These are phyloP conservation scores for Gadopsis marmoratus DNA, from an alignment of 2,797 vertebrate genomes.

Conservation along the genomic window DNA sequence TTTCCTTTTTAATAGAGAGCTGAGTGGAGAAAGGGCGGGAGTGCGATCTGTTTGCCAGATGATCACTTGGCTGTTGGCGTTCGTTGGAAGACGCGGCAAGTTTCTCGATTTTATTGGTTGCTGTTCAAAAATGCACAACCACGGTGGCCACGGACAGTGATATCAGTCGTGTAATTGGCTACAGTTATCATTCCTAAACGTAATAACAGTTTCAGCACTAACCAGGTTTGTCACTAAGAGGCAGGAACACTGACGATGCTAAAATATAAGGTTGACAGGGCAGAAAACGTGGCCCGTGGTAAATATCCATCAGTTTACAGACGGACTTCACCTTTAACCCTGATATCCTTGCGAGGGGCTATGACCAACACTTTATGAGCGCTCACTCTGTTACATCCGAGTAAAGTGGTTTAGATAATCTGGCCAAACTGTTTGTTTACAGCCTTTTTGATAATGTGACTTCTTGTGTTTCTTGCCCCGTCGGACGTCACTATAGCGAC, in stretches of 20 bases:
- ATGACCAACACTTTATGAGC: not conserved
- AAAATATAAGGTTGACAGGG: not conserved
- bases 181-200: not conserved
- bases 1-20: conserved; percentile 74
- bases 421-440: not conserved
- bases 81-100: conserved; percentile 38
- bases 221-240: not conserved
- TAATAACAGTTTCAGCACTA: not conserved
- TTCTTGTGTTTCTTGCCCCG: not conserved
- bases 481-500: not conserved
- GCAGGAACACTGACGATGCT: not conserved
- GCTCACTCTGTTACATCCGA: not conserved
- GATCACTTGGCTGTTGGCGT: conserved; percentile 42
- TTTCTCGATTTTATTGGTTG: conserved; percentile 50
- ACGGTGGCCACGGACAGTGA: conserved; percentile 2
- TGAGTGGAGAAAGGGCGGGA: conserved; percentile 63
- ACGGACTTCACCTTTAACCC: not conserved
- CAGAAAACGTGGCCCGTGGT: not conserved
- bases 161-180: conserved; percentile 37
- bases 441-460: not conserved
- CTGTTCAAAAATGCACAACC: conserved; percentile 25
- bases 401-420: not conserved
- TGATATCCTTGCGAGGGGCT: not conserved
- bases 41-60: conserved; percentile 61
- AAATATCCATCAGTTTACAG: not conserved